Percentiles rank a stretch among this genome's conserved stretches.
phyloP scores from a whole-genome alignment of 2,797 vertebrate species.

The Falco cherrug region DNA sequence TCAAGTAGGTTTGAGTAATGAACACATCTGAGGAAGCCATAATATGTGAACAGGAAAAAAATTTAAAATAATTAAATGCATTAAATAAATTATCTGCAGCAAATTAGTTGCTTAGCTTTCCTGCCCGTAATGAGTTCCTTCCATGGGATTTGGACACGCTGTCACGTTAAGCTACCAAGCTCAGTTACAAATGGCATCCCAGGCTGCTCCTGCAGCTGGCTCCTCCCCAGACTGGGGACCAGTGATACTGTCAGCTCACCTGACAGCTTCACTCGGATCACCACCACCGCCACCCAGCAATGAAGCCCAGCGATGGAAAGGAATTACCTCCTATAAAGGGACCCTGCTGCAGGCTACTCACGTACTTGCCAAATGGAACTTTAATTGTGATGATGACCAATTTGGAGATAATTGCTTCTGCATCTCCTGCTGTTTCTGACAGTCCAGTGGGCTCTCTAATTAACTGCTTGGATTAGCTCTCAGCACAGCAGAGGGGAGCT shows the following conservation, averaged over 20 bases:
- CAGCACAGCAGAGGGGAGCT: neutral
- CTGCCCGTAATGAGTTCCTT: neutral
- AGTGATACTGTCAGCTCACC: neutral
- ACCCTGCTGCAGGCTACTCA: neutral
- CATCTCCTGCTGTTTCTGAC: slow-evolving; percentile 9
- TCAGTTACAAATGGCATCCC: neutral
- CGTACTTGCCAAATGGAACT: neutral
- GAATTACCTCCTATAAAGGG: neutral
- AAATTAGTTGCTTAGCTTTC: neutral
- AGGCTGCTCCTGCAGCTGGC: neutral
- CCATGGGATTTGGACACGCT: neutral
- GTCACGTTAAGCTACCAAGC: neutral
- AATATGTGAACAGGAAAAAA: neutral
- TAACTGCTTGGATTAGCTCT: slow-evolving; percentile 14
- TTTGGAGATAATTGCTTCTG: slow-evolving; percentile 39
- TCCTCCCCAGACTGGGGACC: neutral
- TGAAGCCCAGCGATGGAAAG: neutral
- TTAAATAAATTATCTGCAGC: neutral
- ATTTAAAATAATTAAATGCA: neutral
- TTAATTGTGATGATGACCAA: slow-evolving; percentile 27
- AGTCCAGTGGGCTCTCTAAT: slow-evolving; percentile 34
- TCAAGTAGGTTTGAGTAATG: neutral
- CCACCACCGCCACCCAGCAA: neutral
- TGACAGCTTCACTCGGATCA: neutral
- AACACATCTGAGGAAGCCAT: neutral